These are phyloP conservation scores for Campylorhamphus procurvoides DNA, from an alignment of 2,113 vertebrate genomes.

Conservation along the genomic window DNA sequence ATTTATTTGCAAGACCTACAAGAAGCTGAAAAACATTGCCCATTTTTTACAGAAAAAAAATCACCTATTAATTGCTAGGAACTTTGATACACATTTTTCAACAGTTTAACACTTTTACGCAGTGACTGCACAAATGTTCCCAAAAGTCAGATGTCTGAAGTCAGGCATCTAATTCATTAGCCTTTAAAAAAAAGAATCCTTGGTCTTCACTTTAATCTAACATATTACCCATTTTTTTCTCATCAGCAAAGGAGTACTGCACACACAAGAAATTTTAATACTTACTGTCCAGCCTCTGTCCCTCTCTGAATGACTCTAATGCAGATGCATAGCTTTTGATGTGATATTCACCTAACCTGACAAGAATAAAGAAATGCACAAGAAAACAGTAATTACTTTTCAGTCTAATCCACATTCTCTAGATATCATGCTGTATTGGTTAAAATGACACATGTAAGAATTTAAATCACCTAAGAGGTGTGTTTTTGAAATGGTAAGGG, in stretches of 20 bases:
- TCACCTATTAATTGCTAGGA: not conserved
- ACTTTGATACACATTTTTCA: not conserved
- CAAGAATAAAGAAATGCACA: conserved; percentile 25
- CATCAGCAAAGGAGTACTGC: not conserved
- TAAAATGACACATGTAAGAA: not conserved
- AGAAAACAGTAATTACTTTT: not conserved
- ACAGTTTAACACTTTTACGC: not conserved
- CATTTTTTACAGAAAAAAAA: not conserved
- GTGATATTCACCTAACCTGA: conserved; percentile 94
- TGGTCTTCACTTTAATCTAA: not conserved
- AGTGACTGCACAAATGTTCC: not conserved
- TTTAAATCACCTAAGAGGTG: not conserved
- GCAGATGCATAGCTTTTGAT: conserved; percentile 85
- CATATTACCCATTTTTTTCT: not conserved
- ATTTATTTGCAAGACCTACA: not conserved
- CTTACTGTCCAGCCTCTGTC: conserved; percentile 89
- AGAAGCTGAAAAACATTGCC: not conserved
- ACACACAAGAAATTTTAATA: conserved; percentile 43
- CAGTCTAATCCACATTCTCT: not conserved
- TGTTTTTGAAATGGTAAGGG: rapidly evolving
- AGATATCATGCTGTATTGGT: not conserved
- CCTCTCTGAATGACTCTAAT: conserved; percentile 85
- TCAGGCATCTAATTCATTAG: not conserved
- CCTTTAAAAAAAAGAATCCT: not conserved
- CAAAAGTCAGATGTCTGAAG: not conserved